Evolutionary conservation across 2,113 vertebrate genomes (phyloP), one percentile per base, ranked within the genome.

Genomic region (Sinocyclocheilus maitianheensis): DNA sequence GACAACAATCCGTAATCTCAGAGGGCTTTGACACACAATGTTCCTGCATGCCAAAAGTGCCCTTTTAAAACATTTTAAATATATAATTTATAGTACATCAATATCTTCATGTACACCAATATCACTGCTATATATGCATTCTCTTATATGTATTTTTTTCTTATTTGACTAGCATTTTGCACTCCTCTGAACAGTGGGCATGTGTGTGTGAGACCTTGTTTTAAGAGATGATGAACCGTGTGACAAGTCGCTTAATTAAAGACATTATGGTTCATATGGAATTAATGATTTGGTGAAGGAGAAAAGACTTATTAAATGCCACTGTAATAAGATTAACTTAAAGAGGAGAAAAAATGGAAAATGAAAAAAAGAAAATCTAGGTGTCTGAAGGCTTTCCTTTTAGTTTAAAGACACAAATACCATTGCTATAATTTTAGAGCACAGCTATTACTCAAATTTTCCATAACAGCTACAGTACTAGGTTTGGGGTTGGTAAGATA

Each of bases 1-100:
- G 91, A 92, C 91, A 94, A 85, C 85, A 91, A 94, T 92, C 92
- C 87, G 87, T 91, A 92, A 89, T 93, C 92, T 92, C 91, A 84
- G 20, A 77, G 40, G 3, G 69, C 77, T 55, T n/a, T 55, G 40
- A 53, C 85, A 67, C 58, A 83, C 55, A 53, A 26, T 65, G n/a
- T 53, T 34, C 18, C 58, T 34, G 48, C 14, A 60, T 80, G 26
- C 55, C 24, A 60, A 48, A 43, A 65, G 20, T 18, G n/a, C 26
- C 0, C 20, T 12, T 43, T 37, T 16, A 16, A 65, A 81, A 81
- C 2, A 65, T 26, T 58, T 18, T 30, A 48, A 24, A 65, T 26
- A 8, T 9, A 46, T 11, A 55, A 40, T 63, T 80, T 5, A 43
- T 12, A 14, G 10, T 14, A 62, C 37, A 46, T 40, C 34, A 14